A percentile compares a stretch with the other conserved stretches of the same genome.
phyloP scores from a whole-genome alignment of 2,888 invertebrate species.

The Ennomos quercinarius region DNA sequence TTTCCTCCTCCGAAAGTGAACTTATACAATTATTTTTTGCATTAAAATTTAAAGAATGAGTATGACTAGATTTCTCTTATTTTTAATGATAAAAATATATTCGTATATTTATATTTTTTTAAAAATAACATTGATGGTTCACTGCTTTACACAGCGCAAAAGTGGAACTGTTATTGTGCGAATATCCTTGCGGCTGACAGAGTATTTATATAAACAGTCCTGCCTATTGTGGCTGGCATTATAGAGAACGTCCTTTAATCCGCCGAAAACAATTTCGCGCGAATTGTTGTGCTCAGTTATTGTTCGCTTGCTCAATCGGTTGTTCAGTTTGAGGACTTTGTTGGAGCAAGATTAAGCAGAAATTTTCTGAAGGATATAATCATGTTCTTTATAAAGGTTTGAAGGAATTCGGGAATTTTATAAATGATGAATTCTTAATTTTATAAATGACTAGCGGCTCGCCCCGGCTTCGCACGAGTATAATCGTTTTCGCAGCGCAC shows the following conservation, averaged over 20 bases:
- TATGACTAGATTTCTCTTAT: no score
- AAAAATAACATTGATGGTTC: no score
- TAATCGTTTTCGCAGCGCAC: no score
- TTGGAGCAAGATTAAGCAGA: slow-evolving; percentile 2
- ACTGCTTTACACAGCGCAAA: slow-evolving; percentile 13
- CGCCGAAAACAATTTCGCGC: slow-evolving; percentile 66
- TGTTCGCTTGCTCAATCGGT: slow-evolving; percentile 42
- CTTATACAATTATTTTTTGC: no score
- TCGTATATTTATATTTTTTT: no score
- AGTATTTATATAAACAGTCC: slow-evolving; percentile 53
- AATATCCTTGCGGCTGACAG: slow-evolving; percentile 71
- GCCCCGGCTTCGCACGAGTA: no score
- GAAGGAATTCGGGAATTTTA: not conserved
- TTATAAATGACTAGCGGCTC: no score
- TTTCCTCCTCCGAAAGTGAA: no score
- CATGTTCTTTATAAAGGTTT: not conserved
- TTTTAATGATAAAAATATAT: no score
- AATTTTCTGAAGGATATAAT: slow-evolving; percentile 1
- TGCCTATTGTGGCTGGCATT: slow-evolving; percentile 65
- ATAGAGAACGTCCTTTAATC: slow-evolving; percentile 66
- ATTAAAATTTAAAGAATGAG: no score
- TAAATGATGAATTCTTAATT: no score
- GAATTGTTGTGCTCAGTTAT: slow-evolving; percentile 53
- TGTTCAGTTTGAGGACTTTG: slow-evolving; percentile 26
- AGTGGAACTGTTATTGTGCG: slow-evolving; percentile 62